Conservation (phyloP, 2,888 invertebrate species). For the Drosophila kanekoi region DNA sequence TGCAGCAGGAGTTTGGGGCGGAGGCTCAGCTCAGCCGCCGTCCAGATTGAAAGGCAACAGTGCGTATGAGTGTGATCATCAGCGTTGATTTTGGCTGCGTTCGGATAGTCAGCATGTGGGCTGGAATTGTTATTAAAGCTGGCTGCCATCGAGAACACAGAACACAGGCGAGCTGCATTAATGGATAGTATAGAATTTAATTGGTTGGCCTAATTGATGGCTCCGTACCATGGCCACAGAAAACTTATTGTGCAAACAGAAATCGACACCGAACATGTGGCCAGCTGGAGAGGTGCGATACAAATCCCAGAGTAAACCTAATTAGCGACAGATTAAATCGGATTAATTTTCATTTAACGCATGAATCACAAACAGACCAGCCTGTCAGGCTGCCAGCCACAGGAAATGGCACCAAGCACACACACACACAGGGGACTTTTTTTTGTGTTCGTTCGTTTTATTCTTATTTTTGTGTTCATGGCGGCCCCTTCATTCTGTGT, state of each 20-base stretch:
- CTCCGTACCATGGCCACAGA: conserved; percentile 12
- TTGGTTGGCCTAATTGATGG: conserved; percentile 56
- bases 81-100: conserved; percentile 61
- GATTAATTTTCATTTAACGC: conserved; percentile 82
- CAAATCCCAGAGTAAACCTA: conserved; percentile 81
- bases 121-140: conserved; percentile 32
- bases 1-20: not conserved
- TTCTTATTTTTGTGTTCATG: conserved; percentile 34
- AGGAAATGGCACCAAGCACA: conserved; percentile 31
- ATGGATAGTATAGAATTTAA: conserved; percentile 37
- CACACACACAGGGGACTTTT: conserved; percentile 22
- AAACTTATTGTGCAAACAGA: conserved; percentile 32
- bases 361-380: conserved; percentile 78
- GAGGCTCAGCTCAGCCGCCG: conserved; percentile 5
- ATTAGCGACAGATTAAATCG: conserved; percentile 81
- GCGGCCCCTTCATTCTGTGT: not conserved
- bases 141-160: not conserved
- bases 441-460: conserved; percentile 30
- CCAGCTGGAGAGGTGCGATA: conserved; percentile 69
- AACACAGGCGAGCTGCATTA: conserved; percentile 8
- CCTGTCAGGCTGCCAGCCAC: conserved; percentile 52
- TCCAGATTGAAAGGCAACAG: conserved; percentile 68
- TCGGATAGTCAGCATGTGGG: conserved; percentile 14
- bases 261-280: conserved; percentile 43
- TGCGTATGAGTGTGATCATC: conserved; percentile 79